A percentile compares a stretch with the other conserved stretches of the same genome.
Evolutionary conservation across 2,113 vertebrate genomes (phyloP).

Genomic region (Platanista minor): DNA sequence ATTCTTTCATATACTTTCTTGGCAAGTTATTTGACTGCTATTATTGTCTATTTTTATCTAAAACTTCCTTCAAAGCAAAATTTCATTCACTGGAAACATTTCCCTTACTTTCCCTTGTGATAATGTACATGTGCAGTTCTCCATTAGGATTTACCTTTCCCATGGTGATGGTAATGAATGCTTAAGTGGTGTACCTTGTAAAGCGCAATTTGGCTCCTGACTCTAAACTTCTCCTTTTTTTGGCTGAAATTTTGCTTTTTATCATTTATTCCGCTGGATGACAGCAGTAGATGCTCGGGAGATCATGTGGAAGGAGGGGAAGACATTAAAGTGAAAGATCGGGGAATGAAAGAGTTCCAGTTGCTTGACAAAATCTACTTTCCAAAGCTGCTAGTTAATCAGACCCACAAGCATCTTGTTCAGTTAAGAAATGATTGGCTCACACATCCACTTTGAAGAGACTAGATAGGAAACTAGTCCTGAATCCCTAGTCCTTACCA

Average conservation of each 20-base stretch:
- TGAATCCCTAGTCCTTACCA: background rate
- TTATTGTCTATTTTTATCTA: background rate
- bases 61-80: background rate
- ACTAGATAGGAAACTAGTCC: background rate
- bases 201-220: background rate
- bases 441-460: background rate
- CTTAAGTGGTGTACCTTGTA: background rate
- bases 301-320: background rate
- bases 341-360: background rate
- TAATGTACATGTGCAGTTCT: background rate
- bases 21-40: background rate
- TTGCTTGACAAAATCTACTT: background rate
- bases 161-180: background rate
- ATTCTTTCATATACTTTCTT: background rate
- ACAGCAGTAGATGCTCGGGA: background rate
- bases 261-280: background rate
- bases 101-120: background rate
- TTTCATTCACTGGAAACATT: background rate
- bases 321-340: background rate
- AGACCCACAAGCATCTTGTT: background rate
- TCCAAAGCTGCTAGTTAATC: background rate
- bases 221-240: background rate
- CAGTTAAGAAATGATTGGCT: background rate
- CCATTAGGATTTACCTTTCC: background rate
- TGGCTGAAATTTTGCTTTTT: background rate